phyloP scores from a whole-genome alignment of 1,140 invertebrate species.

The Chelonus insularis region DNA sequence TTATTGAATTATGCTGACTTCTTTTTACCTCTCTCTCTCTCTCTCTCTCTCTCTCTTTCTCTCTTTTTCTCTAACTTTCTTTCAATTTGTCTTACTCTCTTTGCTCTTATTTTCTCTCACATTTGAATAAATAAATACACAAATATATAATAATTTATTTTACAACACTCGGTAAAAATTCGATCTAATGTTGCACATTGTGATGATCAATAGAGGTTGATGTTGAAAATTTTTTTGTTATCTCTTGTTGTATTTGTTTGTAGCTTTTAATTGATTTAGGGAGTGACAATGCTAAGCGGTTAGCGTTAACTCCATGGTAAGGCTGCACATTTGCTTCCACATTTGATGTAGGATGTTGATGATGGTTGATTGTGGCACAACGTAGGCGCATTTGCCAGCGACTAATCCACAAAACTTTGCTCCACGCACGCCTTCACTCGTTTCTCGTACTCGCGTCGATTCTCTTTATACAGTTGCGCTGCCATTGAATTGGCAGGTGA shows the following conservation, averaged over 20 bases:
- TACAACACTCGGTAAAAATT: constrained; percentile 59
- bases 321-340: constrained; percentile 49
- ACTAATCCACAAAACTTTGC: constrained; percentile 93
- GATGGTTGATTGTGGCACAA: constrained; percentile 42
- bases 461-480: constrained; percentile 94
- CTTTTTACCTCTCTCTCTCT: too few species aligned
- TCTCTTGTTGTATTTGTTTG: neutral
- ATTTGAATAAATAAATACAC: too few species aligned
- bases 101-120: too few species aligned
- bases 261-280: constrained; percentile 41
- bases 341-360: constrained; percentile 45
- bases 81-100: too few species aligned
- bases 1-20: too few species aligned
- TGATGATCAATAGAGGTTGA: constrained; percentile 20
- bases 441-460: constrained; percentile 94
- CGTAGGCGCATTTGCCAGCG: constrained; percentile 44
- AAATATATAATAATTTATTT: constrained; percentile 58
- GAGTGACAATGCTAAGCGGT: constrained; percentile 47
- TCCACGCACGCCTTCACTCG: constrained; percentile 95
- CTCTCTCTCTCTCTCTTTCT: too few species aligned
- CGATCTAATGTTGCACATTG: constrained; percentile 54
- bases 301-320: constrained; percentile 55
- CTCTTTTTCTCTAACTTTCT: too few species aligned
- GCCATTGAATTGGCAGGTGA: constrained; percentile 95
- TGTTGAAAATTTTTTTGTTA: neutral